Conservation (phyloP, 2,113 vertebrate genomes). For the Nannobrachium achirus region DNA sequence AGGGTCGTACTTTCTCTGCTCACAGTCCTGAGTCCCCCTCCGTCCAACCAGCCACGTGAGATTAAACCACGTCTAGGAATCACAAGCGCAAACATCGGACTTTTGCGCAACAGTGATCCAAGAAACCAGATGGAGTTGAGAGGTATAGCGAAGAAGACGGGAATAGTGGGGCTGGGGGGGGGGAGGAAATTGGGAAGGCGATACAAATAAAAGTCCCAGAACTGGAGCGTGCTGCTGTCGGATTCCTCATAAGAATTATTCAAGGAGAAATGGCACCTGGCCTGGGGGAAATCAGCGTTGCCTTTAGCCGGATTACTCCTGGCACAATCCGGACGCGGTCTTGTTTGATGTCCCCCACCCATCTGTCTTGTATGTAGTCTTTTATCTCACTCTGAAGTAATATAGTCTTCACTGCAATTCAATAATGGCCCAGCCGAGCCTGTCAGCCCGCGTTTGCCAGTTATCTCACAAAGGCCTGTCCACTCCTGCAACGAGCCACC, state of each 20-base stretch:
- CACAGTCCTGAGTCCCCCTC: conserved; percentile 49
- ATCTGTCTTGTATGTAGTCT: conserved; percentile 88
- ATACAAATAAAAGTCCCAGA: conserved; percentile 83
- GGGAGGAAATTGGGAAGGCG: conserved; percentile 23
- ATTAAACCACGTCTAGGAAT: conserved; percentile 77
- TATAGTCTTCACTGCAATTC: conserved; percentile 96
- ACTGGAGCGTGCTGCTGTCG: conserved; percentile 74
- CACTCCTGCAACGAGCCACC: conserved; percentile 77
- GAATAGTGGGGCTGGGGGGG: conserved; percentile 56
- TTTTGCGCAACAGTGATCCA: conserved; percentile 55
- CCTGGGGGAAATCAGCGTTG: conserved; percentile 91
- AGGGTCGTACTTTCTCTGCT: conserved; percentile 49
- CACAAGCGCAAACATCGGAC: conserved; percentile 72
- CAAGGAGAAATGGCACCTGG: conserved; percentile 87
- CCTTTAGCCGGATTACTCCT: conserved; percentile 94
- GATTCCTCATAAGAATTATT: conserved; percentile 89
- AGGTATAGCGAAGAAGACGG: conserved; percentile 1
- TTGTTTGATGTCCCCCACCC: conserved; percentile 97
- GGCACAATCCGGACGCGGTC: conserved; percentile 93
- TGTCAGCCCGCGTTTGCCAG: conserved; percentile 95
- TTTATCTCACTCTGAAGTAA: conserved; percentile 98
- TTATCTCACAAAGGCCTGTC: conserved; percentile 89
- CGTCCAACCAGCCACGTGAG: conserved; percentile 56
- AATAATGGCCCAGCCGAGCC: conserved; percentile 94
- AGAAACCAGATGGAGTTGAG: conserved; percentile 44